Base-by-base conservation (phyloP, 2,797 vertebrate species). In the Carapus acus region DNA sequence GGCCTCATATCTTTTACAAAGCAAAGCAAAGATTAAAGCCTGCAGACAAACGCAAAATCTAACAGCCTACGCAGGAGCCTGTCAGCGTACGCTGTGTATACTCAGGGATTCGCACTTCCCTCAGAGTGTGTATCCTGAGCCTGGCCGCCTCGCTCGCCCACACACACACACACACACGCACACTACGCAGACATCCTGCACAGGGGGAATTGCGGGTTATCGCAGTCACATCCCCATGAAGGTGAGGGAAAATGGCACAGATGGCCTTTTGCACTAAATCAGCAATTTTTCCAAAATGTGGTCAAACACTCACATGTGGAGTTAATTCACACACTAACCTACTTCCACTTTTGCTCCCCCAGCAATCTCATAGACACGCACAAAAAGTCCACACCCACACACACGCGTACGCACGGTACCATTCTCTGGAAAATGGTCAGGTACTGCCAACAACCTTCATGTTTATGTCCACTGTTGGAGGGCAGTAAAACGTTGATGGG, bases 201-300 rank as follows among this genome's bases (percentile, higher is more conserved):
- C 65, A 57, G 54, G 62, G 71, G 54, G 71, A 77, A 73, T 76
- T 66, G 61, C 69, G 69, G 19, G 24, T 65, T 72, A 67, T 73
- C 70, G 67, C 71, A 77, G 42, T 73, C 71, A 76, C 65, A 77
- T 79, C 58, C 36, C 63, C 52, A 46, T 79, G 80, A 87, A 88
- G 85, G 84, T 89, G 81, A 83, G 67, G 50, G 58, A 62, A 71
- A 78, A 77, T 60, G 53, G 77, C 74, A 80, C 86, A 87, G 82
- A 86, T 86, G 85, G 84, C 75, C 70, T 83, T 83, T 86, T 82
- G 69, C 72, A 81, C 80, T 57, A 85, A 85, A 82, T 88, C 87
- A 88, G 83, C 86, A 85, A 77, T 73, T 87, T 87, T 81, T 70
- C 55, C 53, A 71, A 80, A 75, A 63, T 71, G 71, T 71, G 74